Base-by-base conservation (phyloP, 2,888 invertebrate species). In the Meteorus colon region DNA sequence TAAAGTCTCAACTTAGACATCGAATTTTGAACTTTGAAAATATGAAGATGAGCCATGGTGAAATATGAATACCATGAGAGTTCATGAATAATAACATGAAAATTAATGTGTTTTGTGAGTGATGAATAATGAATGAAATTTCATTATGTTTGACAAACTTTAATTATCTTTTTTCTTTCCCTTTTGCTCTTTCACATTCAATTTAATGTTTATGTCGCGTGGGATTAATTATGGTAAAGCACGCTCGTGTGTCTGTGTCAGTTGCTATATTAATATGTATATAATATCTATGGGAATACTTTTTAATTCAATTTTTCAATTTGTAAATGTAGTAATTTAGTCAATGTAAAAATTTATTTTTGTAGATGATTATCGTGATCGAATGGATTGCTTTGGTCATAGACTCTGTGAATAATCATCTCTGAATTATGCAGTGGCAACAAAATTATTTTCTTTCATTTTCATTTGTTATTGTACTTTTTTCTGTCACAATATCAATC, bases 31-130 rank as follows among this genome's bases (percentile, higher is more conserved):
- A 55, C 55, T 55, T 55, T 19, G 1, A 24, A 55, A 55, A 55
- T 55, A 55, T 55, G 4, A n/a, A 55, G 19, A 8, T 4, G 19
- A 6, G 4, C 3, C 2, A 55, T n/a, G 6, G 55, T 55, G 19
- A 19, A 55, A 24, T 55, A 19, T 55, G 8, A 19, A 55, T 55
- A 19, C 24, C 10, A 1, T 3, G 24, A 5, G 55, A 19, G 55
- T 19, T 55, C 55, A 24, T 19, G 55, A 55, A 55, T 55, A 55
- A 55, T 55, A 55, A n/a, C 48, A n/a, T 48, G n/a, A 55, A 19
- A 55, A 4, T 55, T 55, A 19, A 55, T n/a, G 24, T 55, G 19
- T 24, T 48, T 48, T 55, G n/a, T 41, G 6, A 55, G n/a, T 55
- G 19, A 55, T 24, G 24, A 24, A 55, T 55, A 55, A 55, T 55